phyloP scores from a whole-genome alignment of 2,888 invertebrate genomes.

The Drosophila siamana region DNA sequence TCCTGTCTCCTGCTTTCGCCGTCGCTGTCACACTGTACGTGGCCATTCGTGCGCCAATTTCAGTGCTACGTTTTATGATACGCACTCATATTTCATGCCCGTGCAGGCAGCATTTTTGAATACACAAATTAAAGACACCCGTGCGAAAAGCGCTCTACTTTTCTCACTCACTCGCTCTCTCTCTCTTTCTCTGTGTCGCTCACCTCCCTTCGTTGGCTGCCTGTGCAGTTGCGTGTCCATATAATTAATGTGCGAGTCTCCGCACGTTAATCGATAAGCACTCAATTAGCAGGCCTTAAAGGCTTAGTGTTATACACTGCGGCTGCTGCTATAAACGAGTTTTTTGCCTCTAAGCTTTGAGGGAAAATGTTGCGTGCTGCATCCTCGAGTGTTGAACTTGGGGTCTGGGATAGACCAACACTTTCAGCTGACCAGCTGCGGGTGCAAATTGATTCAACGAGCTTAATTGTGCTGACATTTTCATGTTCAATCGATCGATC shows the following conservation, averaged over 20 bases:
- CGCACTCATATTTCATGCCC: slow-evolving; percentile 61
- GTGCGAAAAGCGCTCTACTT: slow-evolving; percentile 24
- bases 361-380: slow-evolving; percentile 61
- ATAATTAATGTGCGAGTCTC: slow-evolving; percentile 55
- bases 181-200: too few relatives aligned
- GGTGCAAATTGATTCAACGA: slow-evolving; percentile 73
- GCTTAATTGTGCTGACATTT: slow-evolving; percentile 80
- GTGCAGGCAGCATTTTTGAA: slow-evolving; percentile 45
- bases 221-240: slow-evolving; percentile 46
- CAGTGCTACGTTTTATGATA: slow-evolving; percentile 25
- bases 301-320: slow-evolving; percentile 53
- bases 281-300: slow-evolving; percentile 80
- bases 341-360: slow-evolving; percentile 13
- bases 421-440: slow-evolving; percentile 31
- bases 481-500: slow-evolving; percentile 66
- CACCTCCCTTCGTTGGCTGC: too few relatives aligned
- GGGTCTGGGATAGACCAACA: slow-evolving; percentile 10
- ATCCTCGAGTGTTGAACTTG: slow-evolving; percentile 8
- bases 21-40: not conserved
- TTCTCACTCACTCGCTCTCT: not conserved
- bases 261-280: slow-evolving; percentile 70
- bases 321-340: slow-evolving; percentile 13
- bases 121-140: slow-evolving; percentile 50
- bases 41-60: slow-evolving; percentile 23
- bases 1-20: slow-evolving; percentile 18